These are phyloP conservation scores for Zaprionus africanus DNA, from an alignment of 1,140 invertebrate genomes.

Conservation along the genomic window DNA sequence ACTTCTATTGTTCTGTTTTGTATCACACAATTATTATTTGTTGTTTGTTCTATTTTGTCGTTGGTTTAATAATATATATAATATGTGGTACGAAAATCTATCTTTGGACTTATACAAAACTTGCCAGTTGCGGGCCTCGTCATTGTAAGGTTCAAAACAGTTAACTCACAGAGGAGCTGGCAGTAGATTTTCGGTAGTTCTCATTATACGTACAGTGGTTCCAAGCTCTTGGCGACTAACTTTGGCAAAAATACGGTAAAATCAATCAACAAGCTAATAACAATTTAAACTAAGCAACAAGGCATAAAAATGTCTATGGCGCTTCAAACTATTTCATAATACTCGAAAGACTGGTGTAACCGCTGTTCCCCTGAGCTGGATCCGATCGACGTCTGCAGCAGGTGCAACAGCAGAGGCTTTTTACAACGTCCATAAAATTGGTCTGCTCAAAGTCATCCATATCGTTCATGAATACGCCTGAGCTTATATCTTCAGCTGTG, in stretches of 20 bases:
- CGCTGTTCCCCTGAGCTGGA: slow-evolving; percentile 53
- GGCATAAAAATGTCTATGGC: slow-evolving; percentile 39
- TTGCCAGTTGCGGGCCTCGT: slow-evolving; percentile 15
- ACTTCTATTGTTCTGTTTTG: slow-evolving; percentile 55
- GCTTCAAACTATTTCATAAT: slow-evolving; percentile 72
- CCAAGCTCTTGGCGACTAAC: slow-evolving; percentile 18
- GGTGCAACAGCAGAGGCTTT: slow-evolving; percentile 84
- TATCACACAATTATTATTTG: slow-evolving; percentile 38
- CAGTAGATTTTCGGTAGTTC: slow-evolving; percentile 22
- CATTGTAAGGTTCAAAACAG: slow-evolving; percentile 22
- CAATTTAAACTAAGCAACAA: slow-evolving; percentile 38
- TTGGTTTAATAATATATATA: not conserved
- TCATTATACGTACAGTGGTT: slow-evolving; percentile 27
- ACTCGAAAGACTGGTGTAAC: slow-evolving; percentile 81
- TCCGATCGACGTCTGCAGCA: slow-evolving; percentile 53
- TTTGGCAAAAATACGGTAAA: slow-evolving; percentile 36
- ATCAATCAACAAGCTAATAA: slow-evolving; percentile 44
- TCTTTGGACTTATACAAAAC: slow-evolving; percentile 16
- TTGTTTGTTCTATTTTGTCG: slow-evolving; percentile 17
- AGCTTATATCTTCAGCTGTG: slow-evolving; percentile 89
- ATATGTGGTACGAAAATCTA: slow-evolving; percentile 16
- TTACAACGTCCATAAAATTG: slow-evolving; percentile 84
- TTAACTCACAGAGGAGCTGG: slow-evolving; percentile 13
- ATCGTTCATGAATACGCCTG: slow-evolving; percentile 87
- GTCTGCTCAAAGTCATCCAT: slow-evolving; percentile 84